A percentile compares a stretch with the other conserved stretches of the same genome.
These are phyloP conservation scores for Aphrophora alni DNA, from an alignment of 2,888 invertebrate genomes.

Conservation along the genomic window DNA sequence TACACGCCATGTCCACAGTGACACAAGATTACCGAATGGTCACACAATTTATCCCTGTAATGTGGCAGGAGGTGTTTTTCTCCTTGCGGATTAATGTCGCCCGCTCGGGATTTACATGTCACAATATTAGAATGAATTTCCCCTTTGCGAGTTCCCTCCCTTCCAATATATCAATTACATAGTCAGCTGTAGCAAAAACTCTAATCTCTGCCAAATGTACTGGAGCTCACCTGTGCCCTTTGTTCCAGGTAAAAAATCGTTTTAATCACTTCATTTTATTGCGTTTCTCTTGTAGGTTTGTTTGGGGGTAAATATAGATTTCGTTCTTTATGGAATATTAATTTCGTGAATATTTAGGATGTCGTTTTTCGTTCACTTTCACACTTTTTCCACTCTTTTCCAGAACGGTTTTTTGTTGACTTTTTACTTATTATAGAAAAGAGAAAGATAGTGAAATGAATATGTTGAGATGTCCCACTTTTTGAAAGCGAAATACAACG, in stretches of 20 bases:
- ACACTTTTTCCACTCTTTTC: too few relatives aligned
- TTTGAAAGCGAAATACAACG: too few relatives aligned
- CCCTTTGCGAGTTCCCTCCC: conserved; percentile 7
- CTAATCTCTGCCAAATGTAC: neutral
- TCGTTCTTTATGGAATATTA: too few relatives aligned
- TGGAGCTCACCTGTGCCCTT: neutral
- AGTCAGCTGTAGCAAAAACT: conserved; percentile 23
- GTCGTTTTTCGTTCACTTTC: too few relatives aligned
- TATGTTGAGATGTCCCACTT: too few relatives aligned
- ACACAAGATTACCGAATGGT: neutral
- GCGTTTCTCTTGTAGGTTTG: neutral
- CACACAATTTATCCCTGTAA: neutral
- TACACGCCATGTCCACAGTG: neutral
- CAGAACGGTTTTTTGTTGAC: too few relatives aligned
- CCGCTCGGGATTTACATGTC: conserved; percentile 31
- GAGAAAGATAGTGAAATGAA: too few relatives aligned
- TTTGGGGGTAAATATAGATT: too few relatives aligned
- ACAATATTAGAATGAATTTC: conserved; percentile 35
- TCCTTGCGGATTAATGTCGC: conserved; percentile 24
- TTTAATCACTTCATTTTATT: neutral
- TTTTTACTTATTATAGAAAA: too few relatives aligned
- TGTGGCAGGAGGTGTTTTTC: neutral
- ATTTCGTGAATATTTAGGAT: too few relatives aligned
- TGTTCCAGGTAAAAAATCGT: neutral
- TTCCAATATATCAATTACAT: conserved; percentile 33